phyloP scores from a whole-genome alignment of 2,113 vertebrate species.

The Phoenicopterus ruber region DNA sequence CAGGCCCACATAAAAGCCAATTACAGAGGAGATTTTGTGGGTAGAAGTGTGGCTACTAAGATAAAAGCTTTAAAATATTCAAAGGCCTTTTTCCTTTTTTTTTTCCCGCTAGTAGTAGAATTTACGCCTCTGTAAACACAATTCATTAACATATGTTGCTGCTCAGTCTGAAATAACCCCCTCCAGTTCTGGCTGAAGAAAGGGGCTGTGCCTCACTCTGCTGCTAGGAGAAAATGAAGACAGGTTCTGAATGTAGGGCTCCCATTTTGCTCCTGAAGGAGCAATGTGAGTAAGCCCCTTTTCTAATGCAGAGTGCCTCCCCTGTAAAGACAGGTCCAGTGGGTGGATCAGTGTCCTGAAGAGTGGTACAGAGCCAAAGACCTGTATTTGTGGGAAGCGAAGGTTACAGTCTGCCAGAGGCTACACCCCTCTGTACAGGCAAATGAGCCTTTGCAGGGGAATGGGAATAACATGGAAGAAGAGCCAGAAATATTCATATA shows the following conservation, averaged over 20 bases:
- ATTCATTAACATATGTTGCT: not conserved
- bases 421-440: not conserved
- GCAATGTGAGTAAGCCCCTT: not conserved
- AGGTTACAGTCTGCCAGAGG: not conserved
- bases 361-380: not conserved
- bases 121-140: not conserved
- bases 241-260: not conserved
- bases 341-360: not conserved
- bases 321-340: not conserved
- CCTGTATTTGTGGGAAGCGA: not conserved
- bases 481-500: not conserved
- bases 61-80: not conserved
- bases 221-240: not conserved
- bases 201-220: not conserved
- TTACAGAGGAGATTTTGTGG: not conserved
- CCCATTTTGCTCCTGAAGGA: not conserved
- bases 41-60: not conserved
- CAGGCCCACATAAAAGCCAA: not conserved
- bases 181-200: not conserved
- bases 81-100: not conserved
- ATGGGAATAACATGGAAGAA: not conserved
- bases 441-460: not conserved
- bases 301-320: not conserved
- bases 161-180: not conserved
- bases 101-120: not conserved